Percentiles rank a stretch among this genome's conserved stretches.
phyloP scores from a whole-genome alignment of 2,113 vertebrate genomes.

The Sorex fumeus region DNA sequence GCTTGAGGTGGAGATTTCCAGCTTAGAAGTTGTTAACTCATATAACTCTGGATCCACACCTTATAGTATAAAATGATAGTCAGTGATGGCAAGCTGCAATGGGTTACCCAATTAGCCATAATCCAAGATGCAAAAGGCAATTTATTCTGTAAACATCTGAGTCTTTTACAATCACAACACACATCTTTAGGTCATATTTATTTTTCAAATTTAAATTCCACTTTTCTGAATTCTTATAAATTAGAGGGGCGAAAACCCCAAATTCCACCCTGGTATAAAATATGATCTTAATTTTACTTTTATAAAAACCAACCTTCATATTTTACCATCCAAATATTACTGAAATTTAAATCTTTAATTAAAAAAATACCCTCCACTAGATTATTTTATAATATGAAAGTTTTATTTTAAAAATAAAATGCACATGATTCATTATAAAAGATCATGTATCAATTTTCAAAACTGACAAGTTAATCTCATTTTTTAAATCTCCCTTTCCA shows the following conservation, averaged over 20 bases:
- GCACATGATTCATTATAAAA: conserved; percentile 1
- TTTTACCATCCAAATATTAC: conserved; percentile 46
- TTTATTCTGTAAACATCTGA: conserved; percentile 91
- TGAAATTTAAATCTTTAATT: conserved; percentile 31
- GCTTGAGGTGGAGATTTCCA: conserved; percentile 91
- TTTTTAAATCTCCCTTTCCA: not conserved
- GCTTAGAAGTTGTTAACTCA: conserved; percentile 96
- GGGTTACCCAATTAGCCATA: conserved; percentile 75
- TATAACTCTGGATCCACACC: conserved; percentile 98
- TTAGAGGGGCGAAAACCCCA: conserved; percentile 42
- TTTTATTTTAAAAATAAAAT: conserved; percentile 30
- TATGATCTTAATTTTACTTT: conserved; percentile 46
- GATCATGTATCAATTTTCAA: conserved; percentile 10
- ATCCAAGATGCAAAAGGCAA: conserved; percentile 80
- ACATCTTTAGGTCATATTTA: conserved; percentile 38
- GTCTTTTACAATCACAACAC: conserved; percentile 75
- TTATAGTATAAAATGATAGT: conserved; percentile 91
- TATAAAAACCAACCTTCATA: not conserved
- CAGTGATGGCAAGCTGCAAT: conserved; percentile 84
- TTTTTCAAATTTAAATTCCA: conserved; percentile 46
- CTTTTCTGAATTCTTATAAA: conserved; percentile 50
- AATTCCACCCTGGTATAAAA: conserved; percentile 42
- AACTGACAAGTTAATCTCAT: not conserved
- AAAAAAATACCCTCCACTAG: not conserved
- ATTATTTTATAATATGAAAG: conserved; percentile 29